These are phyloP conservation scores for Babyrousa celebensis DNA, from an alignment of 2,797 vertebrate species.

Conservation along the genomic window DNA sequence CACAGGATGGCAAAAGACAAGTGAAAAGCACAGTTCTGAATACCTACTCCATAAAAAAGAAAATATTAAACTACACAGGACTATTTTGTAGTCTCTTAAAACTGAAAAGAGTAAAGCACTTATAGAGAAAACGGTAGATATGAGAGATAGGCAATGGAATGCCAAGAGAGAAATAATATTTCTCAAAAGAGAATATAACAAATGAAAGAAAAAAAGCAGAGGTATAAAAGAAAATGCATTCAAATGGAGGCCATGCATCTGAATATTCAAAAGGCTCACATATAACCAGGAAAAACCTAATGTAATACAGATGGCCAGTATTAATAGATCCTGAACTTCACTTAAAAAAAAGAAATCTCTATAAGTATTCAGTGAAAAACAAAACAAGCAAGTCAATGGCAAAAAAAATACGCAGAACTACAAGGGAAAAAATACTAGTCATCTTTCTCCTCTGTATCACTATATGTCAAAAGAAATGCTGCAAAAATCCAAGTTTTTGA, in stretches of 20 bases:
- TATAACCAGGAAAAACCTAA: neutral
- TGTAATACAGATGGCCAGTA: neutral
- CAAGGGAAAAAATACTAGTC: neutral
- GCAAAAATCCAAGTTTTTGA: neutral
- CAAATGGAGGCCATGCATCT: neutral
- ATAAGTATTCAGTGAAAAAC: neutral
- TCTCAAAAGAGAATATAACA: neutral
- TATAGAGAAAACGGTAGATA: neutral
- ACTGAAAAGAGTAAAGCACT: conserved; percentile 1
- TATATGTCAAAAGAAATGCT: neutral
- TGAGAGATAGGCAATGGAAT: neutral
- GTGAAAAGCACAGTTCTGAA: neutral
- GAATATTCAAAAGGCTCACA: neutral
- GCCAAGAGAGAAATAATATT: neutral
- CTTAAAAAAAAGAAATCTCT: neutral
- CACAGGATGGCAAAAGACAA: neutral
- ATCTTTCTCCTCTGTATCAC: neutral
- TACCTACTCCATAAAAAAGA: neutral
- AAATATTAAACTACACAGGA: neutral
- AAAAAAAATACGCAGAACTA: neutral
- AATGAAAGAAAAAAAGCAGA: conserved; percentile 4
- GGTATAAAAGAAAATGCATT: neutral
- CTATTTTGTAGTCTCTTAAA: neutral
- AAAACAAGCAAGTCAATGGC: neutral
- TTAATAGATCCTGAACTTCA: conserved; percentile 26